Conservation (phyloP, 2,888 invertebrate species). For the Galeopsomyia nigrocyanea region DNA sequence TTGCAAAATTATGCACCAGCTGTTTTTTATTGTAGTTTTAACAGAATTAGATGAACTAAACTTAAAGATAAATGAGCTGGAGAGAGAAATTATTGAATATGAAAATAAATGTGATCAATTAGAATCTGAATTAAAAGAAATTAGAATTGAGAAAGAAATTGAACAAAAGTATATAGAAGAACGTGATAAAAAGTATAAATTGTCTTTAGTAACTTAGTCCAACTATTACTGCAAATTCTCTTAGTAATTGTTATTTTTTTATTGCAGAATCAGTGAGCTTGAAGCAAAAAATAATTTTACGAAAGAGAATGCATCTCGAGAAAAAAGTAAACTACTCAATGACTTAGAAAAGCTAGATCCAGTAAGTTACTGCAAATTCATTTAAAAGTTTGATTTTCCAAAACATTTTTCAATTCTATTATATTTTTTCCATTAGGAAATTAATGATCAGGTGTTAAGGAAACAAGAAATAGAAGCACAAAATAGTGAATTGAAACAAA, state of each 20-base stretch:
- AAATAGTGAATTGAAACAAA: conserved; percentile 20
- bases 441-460: not conserved
- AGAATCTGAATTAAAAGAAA: conserved; percentile 23
- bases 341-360: conserved; percentile 31
- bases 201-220: conserved; percentile 11
- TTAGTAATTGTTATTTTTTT: not conserved
- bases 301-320: conserved; percentile 14
- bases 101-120: conserved; percentile 18
- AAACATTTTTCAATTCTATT: not conserved
- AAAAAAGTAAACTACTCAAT: conserved; percentile 21
- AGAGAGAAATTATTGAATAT: conserved; percentile 18
- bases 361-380: conserved; percentile 22
- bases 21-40: conserved; percentile 18
- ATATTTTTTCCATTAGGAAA: conserved; percentile 25
- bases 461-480: not conserved
- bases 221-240: not conserved
- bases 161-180: conserved; percentile 22
- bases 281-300: conserved; percentile 8
- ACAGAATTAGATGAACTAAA: conserved; percentile 29
- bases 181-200: conserved; percentile 26
- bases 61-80: conserved; percentile 21
- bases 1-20: not conserved
- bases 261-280: conserved; percentile 31
- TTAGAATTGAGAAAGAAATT: conserved; percentile 20
- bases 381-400: too few species aligned